Base-by-base conservation (phyloP, 2,888 invertebrate species). In the Eupsilia transversa region DNA sequence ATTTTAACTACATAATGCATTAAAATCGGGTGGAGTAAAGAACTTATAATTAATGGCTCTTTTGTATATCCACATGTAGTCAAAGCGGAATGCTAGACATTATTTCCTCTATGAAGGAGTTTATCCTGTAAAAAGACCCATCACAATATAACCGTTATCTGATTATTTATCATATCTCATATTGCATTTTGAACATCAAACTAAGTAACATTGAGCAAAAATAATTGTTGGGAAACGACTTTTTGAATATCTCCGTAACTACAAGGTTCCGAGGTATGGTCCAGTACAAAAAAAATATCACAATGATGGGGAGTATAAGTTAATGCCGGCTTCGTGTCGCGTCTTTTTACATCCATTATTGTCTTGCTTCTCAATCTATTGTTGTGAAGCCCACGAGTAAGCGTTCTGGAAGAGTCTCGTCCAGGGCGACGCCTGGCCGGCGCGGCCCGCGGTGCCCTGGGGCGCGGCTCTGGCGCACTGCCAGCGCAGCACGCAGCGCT, bases 331-430 rank as follows among this genome's bases (percentile, higher is more conserved):
- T 33, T 46, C 5, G 9, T 23, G 9, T 46, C 5, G 23, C 30
- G 5, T 23, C 46, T 64, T 64, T 27, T 64, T 33, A 54, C 52
- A 54, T 6, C 54, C 33, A 17, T n/a, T 46, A 30, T 20, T 23
- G 20, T 73, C 0, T 27, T 54, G 38, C 9, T n/a, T 61, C 14
- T 46, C 5, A 27, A 41, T 46, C 74, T 87, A 92, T 38, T 94
- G 91, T 46, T 88, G 85, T 14, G 93, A 96, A 93, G 96, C 94
- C 98, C 98, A 99, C 1, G 94, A 92, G 88, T 97, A 98, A 0
- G 99, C 99, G 93, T 99, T 99, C 87, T 97, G 97, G 94, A 99
- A 99, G 97, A 99, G 98, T 82, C 97, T 97, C 83, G 98, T 97
- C 99, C 99, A 99, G 0, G 99, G 99, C 43, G 99, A 98, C 86